These are phyloP conservation scores for Pseudorhiza aurosa DNA, from an alignment of 30 jellyfish, hydroid and myxozoan species.

Conservation along the genomic window DNA sequence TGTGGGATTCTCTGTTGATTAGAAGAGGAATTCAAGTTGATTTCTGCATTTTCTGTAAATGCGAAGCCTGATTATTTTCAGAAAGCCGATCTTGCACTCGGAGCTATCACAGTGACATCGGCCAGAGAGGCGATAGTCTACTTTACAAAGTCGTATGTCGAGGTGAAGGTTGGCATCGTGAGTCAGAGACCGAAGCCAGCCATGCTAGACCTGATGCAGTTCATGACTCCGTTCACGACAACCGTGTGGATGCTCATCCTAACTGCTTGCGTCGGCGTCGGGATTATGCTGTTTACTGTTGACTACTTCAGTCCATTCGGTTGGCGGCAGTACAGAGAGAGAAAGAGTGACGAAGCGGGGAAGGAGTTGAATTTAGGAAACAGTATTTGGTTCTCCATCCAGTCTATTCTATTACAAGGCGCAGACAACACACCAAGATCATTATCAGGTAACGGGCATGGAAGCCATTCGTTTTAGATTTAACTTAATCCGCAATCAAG, in stretches of 20 bases:
- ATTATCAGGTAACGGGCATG: slow-evolving; percentile 65
- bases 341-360: slow-evolving; percentile 33
- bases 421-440: slow-evolving; percentile 70
- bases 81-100: slow-evolving; percentile 75
- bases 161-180: slow-evolving; percentile 5
- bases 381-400: slow-evolving; percentile 63
- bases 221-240: slow-evolving; percentile 54
- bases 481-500: too few relatives aligned
- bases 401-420: slow-evolving; percentile 53
- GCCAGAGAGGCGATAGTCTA: slow-evolving; percentile 24
- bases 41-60: too few relatives aligned
- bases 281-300: slow-evolving; percentile 21
- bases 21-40: too few relatives aligned
- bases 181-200: not conserved
- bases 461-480: too few relatives aligned
- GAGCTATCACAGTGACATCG: slow-evolving; percentile 46
- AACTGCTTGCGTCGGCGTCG: slow-evolving; percentile 23
- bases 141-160: slow-evolving; percentile 49
- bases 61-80: too few relatives aligned
- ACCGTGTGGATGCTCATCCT: slow-evolving; percentile 41
- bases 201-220: slow-evolving; percentile 27
- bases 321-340: slow-evolving; percentile 40
- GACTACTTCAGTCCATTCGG: slow-evolving; percentile 69
- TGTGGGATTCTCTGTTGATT: too few relatives aligned
- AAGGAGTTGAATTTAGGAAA: slow-evolving; percentile 22